These are phyloP conservation scores for Galago senegalensis DNA, from an alignment of 2,797 vertebrate genomes.

Conservation along the genomic window DNA sequence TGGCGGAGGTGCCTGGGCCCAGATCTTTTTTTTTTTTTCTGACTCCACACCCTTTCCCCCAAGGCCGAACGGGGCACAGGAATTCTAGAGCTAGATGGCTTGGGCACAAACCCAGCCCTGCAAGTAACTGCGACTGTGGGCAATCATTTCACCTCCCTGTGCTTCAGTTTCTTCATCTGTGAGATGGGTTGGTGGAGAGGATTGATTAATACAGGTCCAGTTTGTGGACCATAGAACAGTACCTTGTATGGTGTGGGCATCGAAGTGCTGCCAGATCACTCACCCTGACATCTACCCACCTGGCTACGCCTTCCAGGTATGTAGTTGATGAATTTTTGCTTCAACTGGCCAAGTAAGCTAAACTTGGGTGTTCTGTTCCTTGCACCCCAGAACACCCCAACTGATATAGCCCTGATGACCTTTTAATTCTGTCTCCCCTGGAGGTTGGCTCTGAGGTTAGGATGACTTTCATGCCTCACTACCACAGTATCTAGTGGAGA, in stretches of 20 bases:
- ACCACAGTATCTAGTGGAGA: neutral
- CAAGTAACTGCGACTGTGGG: accelerated
- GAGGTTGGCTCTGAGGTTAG: neutral
- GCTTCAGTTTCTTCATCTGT: neutral
- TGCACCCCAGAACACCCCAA: neutral
- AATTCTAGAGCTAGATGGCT: neutral
- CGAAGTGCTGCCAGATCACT: neutral
- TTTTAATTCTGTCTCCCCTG: neutral
- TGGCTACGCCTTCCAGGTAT: neutral
- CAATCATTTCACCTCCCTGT: accelerated
- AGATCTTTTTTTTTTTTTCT: too few relatives aligned
- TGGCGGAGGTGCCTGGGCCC: accelerated
- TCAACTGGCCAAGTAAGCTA: neutral
- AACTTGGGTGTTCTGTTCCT: too few relatives aligned
- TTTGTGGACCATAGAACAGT: accelerated
- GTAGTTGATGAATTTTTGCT: neutral
- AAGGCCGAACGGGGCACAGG: neutral
- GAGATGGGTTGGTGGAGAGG: neutral
- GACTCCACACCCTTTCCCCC: accelerated
- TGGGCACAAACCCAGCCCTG: too few relatives aligned
- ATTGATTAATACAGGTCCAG: accelerated
- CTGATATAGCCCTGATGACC: too few relatives aligned
- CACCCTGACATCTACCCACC: neutral
- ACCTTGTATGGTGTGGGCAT: neutral
- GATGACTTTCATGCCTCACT: neutral